Evolutionary conservation across 2,113 vertebrate genomes (phyloP), one percentile per base, ranked within the genome.

Genomic region (Aplodontia rufa): DNA sequence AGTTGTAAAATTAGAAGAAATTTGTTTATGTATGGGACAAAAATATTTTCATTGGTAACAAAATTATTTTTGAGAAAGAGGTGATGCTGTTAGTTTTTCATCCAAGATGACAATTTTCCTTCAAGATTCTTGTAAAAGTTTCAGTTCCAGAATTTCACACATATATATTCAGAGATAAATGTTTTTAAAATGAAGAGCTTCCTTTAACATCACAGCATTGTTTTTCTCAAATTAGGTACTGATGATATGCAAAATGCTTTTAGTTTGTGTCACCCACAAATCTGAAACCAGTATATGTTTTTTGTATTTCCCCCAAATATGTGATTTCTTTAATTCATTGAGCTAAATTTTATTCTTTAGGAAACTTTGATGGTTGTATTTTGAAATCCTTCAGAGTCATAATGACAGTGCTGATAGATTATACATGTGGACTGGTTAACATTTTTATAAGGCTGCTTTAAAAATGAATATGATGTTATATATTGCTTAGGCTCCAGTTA

Each of bases 101-200:
- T 97, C 83, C 91, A 90, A 79, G 47, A 28, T 97, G 89, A 97
- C 96, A 95, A 79, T 93, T 97, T 97, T 91, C 83, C 91, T 95
- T 97, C 60, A 79, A 93, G 94, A 97, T 93, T 85, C 92, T 96
- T 91, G 82, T 94, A 88, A 91, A 96, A 64, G 66, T 96, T 97
- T 97, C 95, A 90, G 66, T 96, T 89, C 80, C 89, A 97, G 87
- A 96, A 86, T 95, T 96, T 97, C 95, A 94, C 96, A 95, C 93
- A 90, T 93, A 93, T 60, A 87, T 95, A 90, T 97, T 90, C 95
- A 97, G 90, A 96, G 92, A 97, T 90, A 97, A 96, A 96, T 96
- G 90, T 98, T 97, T 96, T 96, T 92, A 74, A 96, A 92, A 93
- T 93, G 92, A 95, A 95, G 60, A 84, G 35, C 82, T 96, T 96